Percentiles rank a stretch among this genome's conserved stretches.
phyloP scores from a whole-genome alignment of 2,113 vertebrate genomes.

The Cyphomyrus plagiostoma region DNA sequence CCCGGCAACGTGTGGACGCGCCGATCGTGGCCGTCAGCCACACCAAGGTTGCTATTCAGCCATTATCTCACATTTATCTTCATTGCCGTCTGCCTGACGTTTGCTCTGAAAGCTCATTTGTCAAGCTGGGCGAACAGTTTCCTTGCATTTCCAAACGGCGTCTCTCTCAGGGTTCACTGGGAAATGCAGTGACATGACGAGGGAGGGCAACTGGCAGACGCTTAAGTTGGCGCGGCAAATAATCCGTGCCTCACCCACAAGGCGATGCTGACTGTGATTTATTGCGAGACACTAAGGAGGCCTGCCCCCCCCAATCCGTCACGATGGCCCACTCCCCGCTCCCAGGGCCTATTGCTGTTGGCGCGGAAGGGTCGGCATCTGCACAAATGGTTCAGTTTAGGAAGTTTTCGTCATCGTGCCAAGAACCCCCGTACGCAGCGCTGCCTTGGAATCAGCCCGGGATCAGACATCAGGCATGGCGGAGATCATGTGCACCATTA shows the following conservation, averaged over 20 bases:
- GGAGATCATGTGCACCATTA: neutral
- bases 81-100: slow-evolving; percentile 55
- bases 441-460: neutral
- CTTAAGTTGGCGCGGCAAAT: slow-evolving; percentile 54
- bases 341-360: slow-evolving; percentile 23
- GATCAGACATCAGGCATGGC: neutral
- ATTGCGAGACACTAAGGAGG: slow-evolving; percentile 36
- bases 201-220: slow-evolving; percentile 45
- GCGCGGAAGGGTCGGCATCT: slow-evolving; percentile 17
- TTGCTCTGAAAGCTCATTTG: slow-evolving; percentile 64
- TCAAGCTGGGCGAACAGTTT: slow-evolving; percentile 58
- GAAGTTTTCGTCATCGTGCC: neutral
- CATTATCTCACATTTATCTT: slow-evolving; percentile 65
- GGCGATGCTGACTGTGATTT: slow-evolving; percentile 47
- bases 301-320: slow-evolving; percentile 10
- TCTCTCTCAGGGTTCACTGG: slow-evolving; percentile 50
- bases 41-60: slow-evolving; percentile 58
- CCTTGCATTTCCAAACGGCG: slow-evolving; percentile 48
- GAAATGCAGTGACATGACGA: slow-evolving; percentile 57
- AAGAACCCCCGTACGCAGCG: neutral
- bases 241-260: slow-evolving; percentile 43
- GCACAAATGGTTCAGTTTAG: neutral
- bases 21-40: slow-evolving; percentile 58
- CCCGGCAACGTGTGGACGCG: slow-evolving; percentile 60
- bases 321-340: slow-evolving; percentile 15